Base-by-base conservation (phyloP, 2,113 vertebrate genomes). In the Periophthalmus modestus region DNA sequence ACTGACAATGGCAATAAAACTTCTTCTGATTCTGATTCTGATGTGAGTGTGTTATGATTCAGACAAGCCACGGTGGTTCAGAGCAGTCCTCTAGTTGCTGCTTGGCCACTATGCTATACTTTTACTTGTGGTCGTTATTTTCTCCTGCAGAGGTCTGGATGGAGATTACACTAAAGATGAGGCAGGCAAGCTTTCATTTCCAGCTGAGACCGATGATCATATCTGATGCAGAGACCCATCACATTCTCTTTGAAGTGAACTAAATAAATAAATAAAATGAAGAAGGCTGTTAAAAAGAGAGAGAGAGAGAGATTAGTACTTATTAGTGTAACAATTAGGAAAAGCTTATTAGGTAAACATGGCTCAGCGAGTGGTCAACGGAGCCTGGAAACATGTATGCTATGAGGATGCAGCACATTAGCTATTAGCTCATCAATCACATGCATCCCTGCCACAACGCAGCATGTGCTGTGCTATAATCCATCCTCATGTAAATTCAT, bases 361-460 rank as follows among this genome's bases (percentile, higher is more conserved):
- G 7, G 24, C 21, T 65, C 28, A n/a, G 61, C n/a, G 62, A 75
- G 72, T 71, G 70, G 76, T 59, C 50, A 50, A 6, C 71, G 57
- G 72, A 66, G 74, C 73, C n/a, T 46, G 21, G 14, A 79, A 87
- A 79, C 68, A 80, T 70, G 69, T 15, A 69, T 77, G 77, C 83
- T 46, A 74, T 58, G 72, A 82, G 69, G 52, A 81, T 71, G 70
- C 19, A 68, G 59, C 58, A 36, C n/a, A 74, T 67, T 58, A 28
- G 72, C 23, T 71, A 61, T 47, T 54, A n/a, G 73, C 28, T 77
- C 82, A 86, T 87, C 69, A 70, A 73, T 88, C 83, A 79, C 67
- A 39, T 66, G 23, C n/a, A 15, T 50, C 16, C 1, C 6, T 74
- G 69, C 50, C 67, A 69, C 36, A 58, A 66, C 73, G 61, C 69